Percentiles rank a stretch among this genome's conserved stretches.
Evolutionary conservation across 2,797 vertebrate species (phyloP).

Genomic region (Acridotheres tristis): DNA sequence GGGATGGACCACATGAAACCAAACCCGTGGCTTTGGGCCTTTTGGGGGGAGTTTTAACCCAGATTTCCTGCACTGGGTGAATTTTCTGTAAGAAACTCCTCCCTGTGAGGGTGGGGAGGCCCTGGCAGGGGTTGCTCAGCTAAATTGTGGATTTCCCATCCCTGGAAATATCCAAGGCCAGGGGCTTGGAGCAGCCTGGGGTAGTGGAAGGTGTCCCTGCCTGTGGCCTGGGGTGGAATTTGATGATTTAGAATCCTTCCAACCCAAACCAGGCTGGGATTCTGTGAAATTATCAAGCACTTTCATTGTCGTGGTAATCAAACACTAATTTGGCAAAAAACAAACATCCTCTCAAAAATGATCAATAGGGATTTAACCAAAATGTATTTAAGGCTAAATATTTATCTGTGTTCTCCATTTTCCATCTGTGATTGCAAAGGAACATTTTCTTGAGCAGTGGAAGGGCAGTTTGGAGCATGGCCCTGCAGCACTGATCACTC

Average conservation of each 20-base stretch:
- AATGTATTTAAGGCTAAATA: neutral
- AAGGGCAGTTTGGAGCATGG: neutral
- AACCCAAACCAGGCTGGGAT: neutral
- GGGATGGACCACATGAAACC: neutral
- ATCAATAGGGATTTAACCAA: neutral
- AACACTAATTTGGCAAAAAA: neutral
- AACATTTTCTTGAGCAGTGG: neutral
- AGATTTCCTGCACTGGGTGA: neutral
- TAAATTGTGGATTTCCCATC: neutral
- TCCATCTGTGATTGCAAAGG: neutral
- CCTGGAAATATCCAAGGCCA: neutral
- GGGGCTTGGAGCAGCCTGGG: neutral
- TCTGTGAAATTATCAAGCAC: neutral
- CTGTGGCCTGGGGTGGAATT: rapidly evolving
- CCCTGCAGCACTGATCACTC: neutral
- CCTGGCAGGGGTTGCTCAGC: rapidly evolving
- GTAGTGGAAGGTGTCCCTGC: neutral
- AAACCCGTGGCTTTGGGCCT: rapidly evolving
- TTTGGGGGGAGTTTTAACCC: neutral
- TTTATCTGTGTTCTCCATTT: neutral
- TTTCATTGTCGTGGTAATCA: neutral
- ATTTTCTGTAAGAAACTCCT: neutral
- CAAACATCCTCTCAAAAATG: neutral
- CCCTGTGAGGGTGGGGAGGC: neutral
- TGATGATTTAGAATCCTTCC: neutral